These are phyloP conservation scores for Eristalis tenax DNA, from an alignment of 2,888 invertebrate genomes.

Conservation along the genomic window DNA sequence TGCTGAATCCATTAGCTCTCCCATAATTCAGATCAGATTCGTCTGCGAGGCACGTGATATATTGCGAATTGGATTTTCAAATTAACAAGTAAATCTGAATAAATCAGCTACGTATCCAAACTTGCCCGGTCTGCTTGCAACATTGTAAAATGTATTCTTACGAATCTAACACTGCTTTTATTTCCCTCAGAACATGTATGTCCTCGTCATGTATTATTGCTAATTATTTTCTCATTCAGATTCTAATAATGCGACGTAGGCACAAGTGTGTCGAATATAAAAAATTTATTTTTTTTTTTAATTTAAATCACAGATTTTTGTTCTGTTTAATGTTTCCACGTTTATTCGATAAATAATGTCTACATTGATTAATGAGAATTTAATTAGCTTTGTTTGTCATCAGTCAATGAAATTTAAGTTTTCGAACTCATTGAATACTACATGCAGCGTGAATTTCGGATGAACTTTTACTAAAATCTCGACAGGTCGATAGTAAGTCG, in stretches of 20 bases:
- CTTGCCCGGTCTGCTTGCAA: not conserved
- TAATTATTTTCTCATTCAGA: slow-evolving; percentile 21
- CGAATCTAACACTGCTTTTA: not conserved
- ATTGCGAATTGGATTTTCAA: slow-evolving; percentile 12
- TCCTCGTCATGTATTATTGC: slow-evolving; percentile 24
- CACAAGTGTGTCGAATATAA: not conserved
- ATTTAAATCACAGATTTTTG: not conserved
- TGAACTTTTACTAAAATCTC: too few species aligned
- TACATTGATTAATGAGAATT: not conserved
- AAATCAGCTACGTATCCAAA: not conserved
- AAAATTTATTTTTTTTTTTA: not conserved
- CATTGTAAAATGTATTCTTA: not conserved
- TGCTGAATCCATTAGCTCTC: not conserved
- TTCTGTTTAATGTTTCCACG: not conserved
- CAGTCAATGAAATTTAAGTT: not conserved
- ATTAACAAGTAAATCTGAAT: slow-evolving; percentile 14
- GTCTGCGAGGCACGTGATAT: slow-evolving; percentile 14
- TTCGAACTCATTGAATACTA: not conserved
- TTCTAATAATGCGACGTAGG: slow-evolving; percentile 2
- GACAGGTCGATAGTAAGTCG: too few species aligned
- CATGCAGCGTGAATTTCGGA: too few species aligned
- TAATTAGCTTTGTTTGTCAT: not conserved
- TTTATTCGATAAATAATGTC: not conserved
- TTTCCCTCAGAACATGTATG: not conserved
- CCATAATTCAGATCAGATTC: not conserved